Percentiles rank a stretch among this genome's conserved stretches.
phyloP scores from a whole-genome alignment of 1,140 invertebrate genomes.

The Olivierus martensii region DNA sequence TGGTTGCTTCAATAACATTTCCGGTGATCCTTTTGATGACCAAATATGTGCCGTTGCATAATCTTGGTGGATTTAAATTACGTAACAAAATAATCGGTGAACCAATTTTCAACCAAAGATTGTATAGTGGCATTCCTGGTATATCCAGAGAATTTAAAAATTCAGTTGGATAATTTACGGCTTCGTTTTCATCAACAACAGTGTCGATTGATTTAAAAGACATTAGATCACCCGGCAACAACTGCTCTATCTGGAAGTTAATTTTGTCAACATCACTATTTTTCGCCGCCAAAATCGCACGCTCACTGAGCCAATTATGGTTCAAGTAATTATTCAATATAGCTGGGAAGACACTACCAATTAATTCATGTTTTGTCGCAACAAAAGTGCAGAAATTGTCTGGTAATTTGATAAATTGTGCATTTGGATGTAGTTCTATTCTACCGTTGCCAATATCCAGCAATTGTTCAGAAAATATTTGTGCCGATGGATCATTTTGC shows the following conservation, averaged over 20 bases:
- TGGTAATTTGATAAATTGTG: background rate
- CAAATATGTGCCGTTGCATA: conserved; percentile 22
- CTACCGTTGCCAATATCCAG: conserved; percentile 3
- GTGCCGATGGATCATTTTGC: background rate
- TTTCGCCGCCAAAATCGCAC: conserved; percentile 4
- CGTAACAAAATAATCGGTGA: conserved; percentile 31
- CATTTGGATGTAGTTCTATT: background rate
- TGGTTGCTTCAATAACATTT: background rate
- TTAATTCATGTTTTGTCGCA: background rate
- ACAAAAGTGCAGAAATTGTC: background rate
- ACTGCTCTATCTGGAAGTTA: no score
- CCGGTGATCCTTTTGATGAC: background rate
- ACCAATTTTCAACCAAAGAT: background rate
- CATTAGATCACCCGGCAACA: conserved; percentile 6
- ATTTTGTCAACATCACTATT: conserved; percentile 8
- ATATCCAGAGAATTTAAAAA: conserved; percentile 4
- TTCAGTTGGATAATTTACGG: conserved; percentile 21
- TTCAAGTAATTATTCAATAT: background rate
- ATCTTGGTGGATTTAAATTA: conserved; percentile 30
- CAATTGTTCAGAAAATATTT: conserved; percentile 1
- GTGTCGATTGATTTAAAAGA: conserved; percentile 27
- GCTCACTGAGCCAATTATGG: conserved; percentile 1
- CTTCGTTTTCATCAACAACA: conserved; percentile 18
- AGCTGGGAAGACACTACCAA: background rate
- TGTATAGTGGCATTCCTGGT: background rate